Evolutionary conservation across 2,888 invertebrate genomes (phyloP), one percentile per base, ranked within the genome.

Genomic region (Metopia argyrocephala): DNA sequence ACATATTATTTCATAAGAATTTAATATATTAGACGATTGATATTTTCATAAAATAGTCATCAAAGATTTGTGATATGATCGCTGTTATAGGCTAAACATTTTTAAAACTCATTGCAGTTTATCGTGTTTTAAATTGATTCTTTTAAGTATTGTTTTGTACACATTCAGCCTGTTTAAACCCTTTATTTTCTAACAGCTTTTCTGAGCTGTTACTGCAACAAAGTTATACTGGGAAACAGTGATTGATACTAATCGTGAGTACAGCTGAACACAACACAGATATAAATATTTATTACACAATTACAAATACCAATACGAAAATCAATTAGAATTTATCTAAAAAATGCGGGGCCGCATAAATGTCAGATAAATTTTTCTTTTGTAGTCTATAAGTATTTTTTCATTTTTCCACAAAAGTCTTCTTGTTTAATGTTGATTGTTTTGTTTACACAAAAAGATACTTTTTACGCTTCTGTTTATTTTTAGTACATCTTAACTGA

Each of bases 311-410:
- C 50, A 78, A 38, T 18, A 21, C 68, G 64, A 71, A 48, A 75
- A 75, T 82, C 57, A 79, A 74, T 78, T 66, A 76, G 68, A 75
- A 84, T 83, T 83, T 83, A 84, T 82, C 83, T 84, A 76, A 83
- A 66, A 84, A 85, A 84, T 85, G 84, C 84, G 83, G 84, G 83
- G 85, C 85, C 84, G 84, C 82, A 84, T 85, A 83, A 83, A 83
- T 84, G 82, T 82, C 83, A 84, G 83, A 81, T 83, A 82, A 76
- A 82, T 79, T 75, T 57, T 68, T 54, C 9, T 68, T 62, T 66
- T 25, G 56, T 56, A 66, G n/a, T 66, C 15, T 52, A 12, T 78
- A 20, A 54, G 52, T 50, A 31, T 57, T 57, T 31, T 45, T 64
- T 62, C n/a, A 38, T 57, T 68, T 78, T 31, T 31, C 31, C 12